These are phyloP conservation scores for Nymphalis c-album DNA, from an alignment of 2,888 invertebrate species.

Conservation along the genomic window DNA sequence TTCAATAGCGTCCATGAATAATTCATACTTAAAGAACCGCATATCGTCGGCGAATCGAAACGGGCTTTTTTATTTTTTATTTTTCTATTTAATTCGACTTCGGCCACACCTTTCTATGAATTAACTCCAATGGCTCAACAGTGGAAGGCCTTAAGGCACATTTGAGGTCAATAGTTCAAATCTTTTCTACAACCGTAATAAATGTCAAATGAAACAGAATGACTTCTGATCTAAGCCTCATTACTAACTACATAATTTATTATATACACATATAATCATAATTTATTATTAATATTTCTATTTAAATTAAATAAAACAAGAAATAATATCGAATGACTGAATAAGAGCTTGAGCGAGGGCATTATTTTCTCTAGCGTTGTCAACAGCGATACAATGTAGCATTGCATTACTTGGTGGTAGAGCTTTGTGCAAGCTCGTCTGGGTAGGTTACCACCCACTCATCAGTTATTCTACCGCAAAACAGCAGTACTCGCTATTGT, in stretches of 20 bases:
- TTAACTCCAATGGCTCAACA: background rate
- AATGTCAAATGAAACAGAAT: background rate
- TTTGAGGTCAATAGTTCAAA: conserved; percentile 1
- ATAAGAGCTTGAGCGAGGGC: too few relatives aligned
- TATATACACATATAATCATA: background rate
- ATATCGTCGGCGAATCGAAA: conserved; percentile 36
- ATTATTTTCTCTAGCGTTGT: too few relatives aligned
- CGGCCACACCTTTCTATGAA: conserved; percentile 36
- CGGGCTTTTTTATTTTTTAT: conserved; percentile 42
- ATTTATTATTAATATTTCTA: too few relatives aligned
- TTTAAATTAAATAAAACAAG: too few relatives aligned
- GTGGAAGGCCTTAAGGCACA: background rate
- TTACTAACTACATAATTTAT: background rate
- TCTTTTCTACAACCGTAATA: background rate
- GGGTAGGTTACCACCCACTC: too few relatives aligned
- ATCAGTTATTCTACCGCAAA: too few relatives aligned
- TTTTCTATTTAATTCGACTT: conserved; percentile 45
- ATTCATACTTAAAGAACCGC: conserved; percentile 47
- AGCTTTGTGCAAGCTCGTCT: too few relatives aligned
- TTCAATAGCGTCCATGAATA: conserved; percentile 53
- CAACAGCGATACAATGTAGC: too few relatives aligned
- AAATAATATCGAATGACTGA: too few relatives aligned
- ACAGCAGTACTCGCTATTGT: too few relatives aligned
- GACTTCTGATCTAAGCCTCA: background rate
- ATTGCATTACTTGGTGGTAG: too few relatives aligned